phyloP scores from a whole-genome alignment of 2,888 invertebrate species.

The Heliothis peltigera region DNA sequence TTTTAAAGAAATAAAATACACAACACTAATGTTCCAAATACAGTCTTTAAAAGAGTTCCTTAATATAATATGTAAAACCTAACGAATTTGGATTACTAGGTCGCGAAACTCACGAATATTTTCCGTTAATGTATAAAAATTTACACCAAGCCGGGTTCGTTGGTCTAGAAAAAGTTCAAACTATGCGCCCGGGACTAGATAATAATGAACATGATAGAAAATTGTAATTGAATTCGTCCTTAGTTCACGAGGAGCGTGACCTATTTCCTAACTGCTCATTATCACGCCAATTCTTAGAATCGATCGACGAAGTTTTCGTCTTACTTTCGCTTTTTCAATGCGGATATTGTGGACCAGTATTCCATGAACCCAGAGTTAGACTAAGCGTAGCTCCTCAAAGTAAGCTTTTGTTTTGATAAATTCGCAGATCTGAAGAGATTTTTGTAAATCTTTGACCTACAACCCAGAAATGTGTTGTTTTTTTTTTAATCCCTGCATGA shows the following conservation, averaged over 20 bases:
- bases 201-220: constrained; percentile 44
- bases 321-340: constrained; percentile 51
- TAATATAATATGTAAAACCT: background rate
- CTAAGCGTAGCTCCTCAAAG: background rate
- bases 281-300: constrained; percentile 56
- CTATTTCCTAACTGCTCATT: constrained; percentile 48
- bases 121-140: constrained; percentile 21
- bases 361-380: constrained; percentile 20
- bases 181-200: constrained; percentile 27
- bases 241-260: constrained; percentile 51
- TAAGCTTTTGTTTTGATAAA: background rate
- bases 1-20: no score
- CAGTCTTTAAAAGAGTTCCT: background rate
- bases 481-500: background rate
- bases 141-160: constrained; percentile 15
- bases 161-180: constrained; percentile 61
- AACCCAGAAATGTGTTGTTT: background rate
- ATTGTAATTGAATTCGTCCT: constrained; percentile 52
- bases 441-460: background rate
- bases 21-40: background rate
- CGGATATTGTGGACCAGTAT: constrained; percentile 36
- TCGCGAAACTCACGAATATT: constrained; percentile 13
- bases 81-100: constrained; percentile 24
- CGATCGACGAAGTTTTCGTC: constrained; percentile 34
- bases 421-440: background rate